These are phyloP conservation scores for Nautilus pompilius DNA, from an alignment of 1,140 invertebrate species.

Conservation along the genomic window DNA sequence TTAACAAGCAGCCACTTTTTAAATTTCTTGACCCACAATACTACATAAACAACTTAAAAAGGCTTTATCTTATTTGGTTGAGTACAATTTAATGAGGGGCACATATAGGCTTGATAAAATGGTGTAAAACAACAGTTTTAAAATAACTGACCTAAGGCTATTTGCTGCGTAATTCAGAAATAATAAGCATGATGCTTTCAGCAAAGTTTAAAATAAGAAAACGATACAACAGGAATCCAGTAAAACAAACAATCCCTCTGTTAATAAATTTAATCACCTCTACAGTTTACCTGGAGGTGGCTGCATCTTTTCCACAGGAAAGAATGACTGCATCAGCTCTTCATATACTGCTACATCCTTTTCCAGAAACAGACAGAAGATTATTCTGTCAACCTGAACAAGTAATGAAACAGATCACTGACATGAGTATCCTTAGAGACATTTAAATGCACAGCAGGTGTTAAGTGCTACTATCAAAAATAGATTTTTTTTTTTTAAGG, in stretches of 20 bases:
- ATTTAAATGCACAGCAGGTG: no score
- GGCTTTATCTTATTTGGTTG: no score
- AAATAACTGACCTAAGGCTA: no score
- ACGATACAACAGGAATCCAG: neutral
- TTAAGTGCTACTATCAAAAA: no score
- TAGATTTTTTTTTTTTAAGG: no score
- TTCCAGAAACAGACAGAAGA: conserved; percentile 77
- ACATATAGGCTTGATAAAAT: no score
- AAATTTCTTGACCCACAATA: no score
- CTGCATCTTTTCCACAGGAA: conserved; percentile 61
- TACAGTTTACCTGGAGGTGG: conserved; percentile 62
- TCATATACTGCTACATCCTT: conserved; percentile 74
- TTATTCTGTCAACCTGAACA: conserved; percentile 68
- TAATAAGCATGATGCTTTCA: neutral
- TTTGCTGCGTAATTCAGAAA: neutral
- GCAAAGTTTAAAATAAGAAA: conserved; percentile 7
- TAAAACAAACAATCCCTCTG: neutral
- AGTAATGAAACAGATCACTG: conserved; percentile 23
- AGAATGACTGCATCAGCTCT: conserved; percentile 70
- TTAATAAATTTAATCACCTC: neutral
- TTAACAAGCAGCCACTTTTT: no score
- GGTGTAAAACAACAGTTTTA: no score
- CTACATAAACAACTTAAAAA: no score
- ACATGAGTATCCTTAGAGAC: conserved; percentile 3
- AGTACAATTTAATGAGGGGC: no score